Base-by-base conservation (phyloP, 2,888 invertebrate genomes). In the Lasioglossum figueresi region DNA sequence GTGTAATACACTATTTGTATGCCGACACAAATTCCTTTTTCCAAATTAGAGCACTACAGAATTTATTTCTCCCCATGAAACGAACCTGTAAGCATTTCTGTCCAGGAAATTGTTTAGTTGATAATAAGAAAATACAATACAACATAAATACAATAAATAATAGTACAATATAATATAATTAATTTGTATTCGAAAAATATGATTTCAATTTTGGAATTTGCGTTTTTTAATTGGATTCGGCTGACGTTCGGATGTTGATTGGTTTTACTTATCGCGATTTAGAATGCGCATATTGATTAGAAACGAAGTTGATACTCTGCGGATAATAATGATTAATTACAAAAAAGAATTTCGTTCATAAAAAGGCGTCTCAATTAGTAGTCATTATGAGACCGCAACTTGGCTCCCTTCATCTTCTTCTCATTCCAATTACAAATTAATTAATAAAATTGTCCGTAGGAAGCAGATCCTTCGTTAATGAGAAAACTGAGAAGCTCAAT, bases 291-390 rank as follows among this genome's bases (percentile, higher is more conserved):
- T 31, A 6, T 63, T 31, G 5, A 6, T 12, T 31, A 63, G 27
- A 31, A 14, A 31, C 12, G 31, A 63, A 16, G 12, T 63, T 63
- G 27, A 63, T 27, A 0, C n/a, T 12, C 23, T 27, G n/a, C 56
- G 12, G 27, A 59, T 63, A 63, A 63, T 63, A 63, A 14, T 63
- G 59, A 6, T 27, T 16, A 27, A 63, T 66, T 66, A 66, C 16
- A 34, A 6, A 34, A 34, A 84, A 89, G 91, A 90, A 91, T 89
- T 90, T 89, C 88, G 76, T 90, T 89, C 86, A 74, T 66, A 84
- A 88, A 84, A 88, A 82, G 84, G 84, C 89, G 82, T 76, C 91
- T 88, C 91, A 92, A 93, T 92, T 93, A 92, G 90, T 88, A 88
- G 88, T 90, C 85, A 91, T 92, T 92, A 91, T 82, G 87, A 87